Conservation (phyloP, 2,888 invertebrate species). For the Graphium colonna region DNA sequence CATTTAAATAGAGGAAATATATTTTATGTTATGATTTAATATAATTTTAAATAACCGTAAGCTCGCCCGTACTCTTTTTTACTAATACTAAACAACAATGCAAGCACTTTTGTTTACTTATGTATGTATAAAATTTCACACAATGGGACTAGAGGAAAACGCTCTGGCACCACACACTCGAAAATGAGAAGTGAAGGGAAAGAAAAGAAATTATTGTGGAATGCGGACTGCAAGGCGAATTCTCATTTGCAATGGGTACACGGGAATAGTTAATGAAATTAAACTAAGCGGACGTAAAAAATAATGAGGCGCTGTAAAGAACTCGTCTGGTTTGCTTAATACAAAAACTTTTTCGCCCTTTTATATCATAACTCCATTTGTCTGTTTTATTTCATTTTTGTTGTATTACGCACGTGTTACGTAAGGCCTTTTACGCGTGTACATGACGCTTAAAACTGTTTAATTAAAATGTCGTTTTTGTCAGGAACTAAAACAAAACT, state of each 20-base stretch:
- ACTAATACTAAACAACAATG: slow-evolving; percentile 3
- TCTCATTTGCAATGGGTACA: slow-evolving; percentile 41
- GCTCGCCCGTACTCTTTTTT: no score
- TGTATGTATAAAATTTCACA: no score
- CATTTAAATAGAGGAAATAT: no score
- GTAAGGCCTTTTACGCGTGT: no score
- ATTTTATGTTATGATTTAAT: no score
- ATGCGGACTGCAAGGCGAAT: slow-evolving; percentile 38
- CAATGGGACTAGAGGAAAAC: slow-evolving; percentile 3
- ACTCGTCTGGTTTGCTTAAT: slow-evolving; percentile 9
- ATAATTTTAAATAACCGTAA: no score
- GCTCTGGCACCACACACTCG: no score
- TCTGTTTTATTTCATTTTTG: background rate
- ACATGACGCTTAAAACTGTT: no score
- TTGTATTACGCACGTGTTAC: background rate
- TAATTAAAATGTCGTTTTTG: background rate
- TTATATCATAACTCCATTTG: background rate
- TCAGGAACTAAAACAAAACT: no score
- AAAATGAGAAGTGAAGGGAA: slow-evolving; percentile 17
- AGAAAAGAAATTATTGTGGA: slow-evolving; percentile 37
- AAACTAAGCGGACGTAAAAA: slow-evolving; percentile 37
- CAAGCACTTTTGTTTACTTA: no score
- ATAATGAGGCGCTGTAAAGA: slow-evolving; percentile 17
- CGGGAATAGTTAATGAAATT: no score
- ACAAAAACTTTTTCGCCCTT: background rate